Evolutionary conservation across 2,797 vertebrate genomes (phyloP), one percentile per base, ranked within the genome.

Genomic region (Notamacropus eugenii): DNA sequence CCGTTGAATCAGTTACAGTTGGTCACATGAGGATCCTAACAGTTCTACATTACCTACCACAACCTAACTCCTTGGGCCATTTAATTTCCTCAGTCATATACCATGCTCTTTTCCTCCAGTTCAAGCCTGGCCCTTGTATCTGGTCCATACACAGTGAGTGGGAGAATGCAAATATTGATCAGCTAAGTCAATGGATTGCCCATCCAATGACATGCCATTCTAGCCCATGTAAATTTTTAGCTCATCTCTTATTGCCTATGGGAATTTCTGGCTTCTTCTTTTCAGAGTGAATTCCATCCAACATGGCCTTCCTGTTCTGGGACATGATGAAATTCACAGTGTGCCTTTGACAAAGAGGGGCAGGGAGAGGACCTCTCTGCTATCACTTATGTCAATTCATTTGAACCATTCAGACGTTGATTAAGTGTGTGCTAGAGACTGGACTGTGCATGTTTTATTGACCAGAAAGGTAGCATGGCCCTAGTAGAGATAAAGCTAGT

Each of bases 301-400:
- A 46, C 0, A 46, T 27, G 22, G 2, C 22, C 74, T 46, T 24
- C 74, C 40, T 87, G 3, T 87, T 46, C 22, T 24, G 9, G 0
- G 9, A 87, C 22, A 46, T 87, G 13, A 40, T 40, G 67, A 82
- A 22, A 87, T 87, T 22, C 74, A 82, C n/a, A 87, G 2, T 87
- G 19, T 87, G 74, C 46, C 74, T 24, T 46, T 87, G 9, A 46
- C 22, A 87, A 46, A 46, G 74, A 87, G 22, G 40, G 46, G 74
- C 8, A 87, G 24, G 40, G 9, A 87, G 9, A 87, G 22, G 1
- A 9, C 1, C 34, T 1, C 10, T 0, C 10, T 1, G 10, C 22
- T 27, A 87, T 8, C 40, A 46, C 46, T 27, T 87, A 87, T 46
- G 24, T 46, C 22, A 24, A 46, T 46, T 82, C n/a, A 46, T 46